A percentile compares a stretch with the other conserved stretches of the same genome.
phyloP scores from a whole-genome alignment of 2,888 invertebrate genomes.

The Lamellibrachia satsuma region DNA sequence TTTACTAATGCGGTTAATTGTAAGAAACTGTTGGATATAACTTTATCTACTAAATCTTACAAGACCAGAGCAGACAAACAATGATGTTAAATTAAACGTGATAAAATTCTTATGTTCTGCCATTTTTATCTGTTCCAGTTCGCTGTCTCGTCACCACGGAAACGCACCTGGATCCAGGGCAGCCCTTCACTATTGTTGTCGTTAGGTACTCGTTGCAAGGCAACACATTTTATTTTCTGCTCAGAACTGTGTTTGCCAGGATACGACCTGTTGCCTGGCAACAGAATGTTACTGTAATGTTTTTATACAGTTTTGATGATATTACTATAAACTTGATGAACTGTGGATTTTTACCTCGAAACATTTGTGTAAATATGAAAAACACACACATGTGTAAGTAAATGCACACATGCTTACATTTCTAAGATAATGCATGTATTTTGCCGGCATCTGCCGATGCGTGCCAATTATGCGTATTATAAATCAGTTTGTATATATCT shows the following conservation, averaged over 20 bases:
- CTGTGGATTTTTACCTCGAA: background rate
- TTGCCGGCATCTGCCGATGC: background rate
- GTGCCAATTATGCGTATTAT: background rate
- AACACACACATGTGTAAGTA: background rate
- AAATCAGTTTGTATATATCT: background rate
- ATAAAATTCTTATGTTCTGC: background rate
- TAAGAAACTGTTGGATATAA: background rate
- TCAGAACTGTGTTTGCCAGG: background rate
- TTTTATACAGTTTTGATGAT: constrained; percentile 5
- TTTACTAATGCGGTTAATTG: background rate
- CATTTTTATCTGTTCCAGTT: background rate
- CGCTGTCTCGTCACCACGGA: background rate
- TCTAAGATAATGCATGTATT: background rate
- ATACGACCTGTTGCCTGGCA: background rate
- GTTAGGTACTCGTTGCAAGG: background rate
- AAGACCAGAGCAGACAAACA: background rate
- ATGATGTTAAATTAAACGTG: background rate
- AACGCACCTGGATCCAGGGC: background rate
- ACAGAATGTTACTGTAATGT: background rate
- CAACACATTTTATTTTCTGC: background rate
- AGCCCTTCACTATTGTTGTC: background rate
- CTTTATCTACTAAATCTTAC: too few species aligned
- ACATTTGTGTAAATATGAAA: background rate
- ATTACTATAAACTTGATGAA: background rate
- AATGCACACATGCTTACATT: background rate